phyloP scores from a whole-genome alignment of 2,113 vertebrate species.

The Capra hircus region DNA sequence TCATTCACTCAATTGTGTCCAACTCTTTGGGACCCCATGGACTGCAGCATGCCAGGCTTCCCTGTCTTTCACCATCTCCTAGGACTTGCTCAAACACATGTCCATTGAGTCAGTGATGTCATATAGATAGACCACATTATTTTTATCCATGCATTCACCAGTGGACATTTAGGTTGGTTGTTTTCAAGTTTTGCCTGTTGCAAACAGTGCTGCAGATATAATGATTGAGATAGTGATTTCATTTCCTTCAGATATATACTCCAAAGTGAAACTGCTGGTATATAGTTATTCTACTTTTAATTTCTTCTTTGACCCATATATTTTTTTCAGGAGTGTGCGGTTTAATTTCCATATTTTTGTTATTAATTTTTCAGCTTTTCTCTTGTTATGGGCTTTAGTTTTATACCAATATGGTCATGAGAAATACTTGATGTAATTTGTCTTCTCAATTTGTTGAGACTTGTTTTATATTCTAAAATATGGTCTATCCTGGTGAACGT shows the following conservation, averaged over 20 bases:
- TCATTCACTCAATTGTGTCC: background rate
- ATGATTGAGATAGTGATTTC: background rate
- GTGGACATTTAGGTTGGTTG: background rate
- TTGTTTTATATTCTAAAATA: background rate
- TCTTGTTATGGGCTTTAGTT: background rate
- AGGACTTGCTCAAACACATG: background rate
- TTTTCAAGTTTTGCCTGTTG: background rate
- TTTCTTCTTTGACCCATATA: background rate
- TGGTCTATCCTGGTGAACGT: background rate
- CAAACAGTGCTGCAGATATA: background rate
- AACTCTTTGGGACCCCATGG: background rate
- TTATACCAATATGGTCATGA: background rate
- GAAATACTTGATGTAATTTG: background rate
- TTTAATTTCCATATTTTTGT: background rate
- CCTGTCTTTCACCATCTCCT: background rate
- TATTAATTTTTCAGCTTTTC: background rate
- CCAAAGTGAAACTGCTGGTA: background rate
- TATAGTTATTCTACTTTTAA: background rate
- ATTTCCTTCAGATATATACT: background rate
- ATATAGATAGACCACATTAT: background rate
- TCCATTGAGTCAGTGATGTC: background rate
- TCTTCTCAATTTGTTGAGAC: background rate
- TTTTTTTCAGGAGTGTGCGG: background rate
- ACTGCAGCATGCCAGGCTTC: background rate
- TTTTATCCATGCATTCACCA: background rate